phyloP scores from a whole-genome alignment of 37 sponge, comb jelly and placozoan genomes.

The Trichoplax adhaerens region DNA sequence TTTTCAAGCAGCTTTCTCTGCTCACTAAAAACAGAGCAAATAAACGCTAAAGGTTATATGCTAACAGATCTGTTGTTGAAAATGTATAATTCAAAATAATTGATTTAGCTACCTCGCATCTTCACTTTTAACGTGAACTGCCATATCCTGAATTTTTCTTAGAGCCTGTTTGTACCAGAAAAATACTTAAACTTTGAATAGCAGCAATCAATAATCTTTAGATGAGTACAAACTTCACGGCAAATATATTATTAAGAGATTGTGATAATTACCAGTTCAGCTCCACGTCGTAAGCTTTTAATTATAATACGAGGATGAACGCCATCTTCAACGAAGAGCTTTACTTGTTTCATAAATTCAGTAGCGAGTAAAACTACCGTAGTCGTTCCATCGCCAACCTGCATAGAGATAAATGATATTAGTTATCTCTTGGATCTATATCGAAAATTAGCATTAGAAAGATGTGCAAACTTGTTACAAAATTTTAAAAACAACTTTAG shows the following conservation, averaged over 20 bases:
- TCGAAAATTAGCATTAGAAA: neutral
- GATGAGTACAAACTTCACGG: neutral
- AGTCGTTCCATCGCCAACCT: conserved; percentile 99
- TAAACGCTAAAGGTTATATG: no score
- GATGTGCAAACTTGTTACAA: neutral
- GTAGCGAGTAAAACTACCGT: conserved; percentile 85
- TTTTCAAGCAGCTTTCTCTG: conserved; percentile 70
- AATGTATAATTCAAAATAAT: no score
- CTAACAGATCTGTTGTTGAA: no score
- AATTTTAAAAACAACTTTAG: no score
- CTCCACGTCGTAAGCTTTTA: conserved; percentile 69
- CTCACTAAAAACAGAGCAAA: conserved; percentile 32
- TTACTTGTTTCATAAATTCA: conserved; percentile 85
- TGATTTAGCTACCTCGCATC: conserved; percentile 34
- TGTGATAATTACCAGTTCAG: conserved; percentile 30
- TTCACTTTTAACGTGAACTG: conserved; percentile 74
- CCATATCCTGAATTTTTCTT: conserved; percentile 53
- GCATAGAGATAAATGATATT: neutral
- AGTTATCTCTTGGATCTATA: no score
- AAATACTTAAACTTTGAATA: no score
- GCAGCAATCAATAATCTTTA: neutral
- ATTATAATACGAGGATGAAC: conserved; percentile 90
- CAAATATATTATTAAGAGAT: neutral
- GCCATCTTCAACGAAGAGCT: conserved; percentile 91
- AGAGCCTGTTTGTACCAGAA: conserved; percentile 18